Evolutionary conservation across 2,888 invertebrate genomes (phyloP), one percentile per base, ranked within the genome.

Genomic region (Tridacna gigas): DNA sequence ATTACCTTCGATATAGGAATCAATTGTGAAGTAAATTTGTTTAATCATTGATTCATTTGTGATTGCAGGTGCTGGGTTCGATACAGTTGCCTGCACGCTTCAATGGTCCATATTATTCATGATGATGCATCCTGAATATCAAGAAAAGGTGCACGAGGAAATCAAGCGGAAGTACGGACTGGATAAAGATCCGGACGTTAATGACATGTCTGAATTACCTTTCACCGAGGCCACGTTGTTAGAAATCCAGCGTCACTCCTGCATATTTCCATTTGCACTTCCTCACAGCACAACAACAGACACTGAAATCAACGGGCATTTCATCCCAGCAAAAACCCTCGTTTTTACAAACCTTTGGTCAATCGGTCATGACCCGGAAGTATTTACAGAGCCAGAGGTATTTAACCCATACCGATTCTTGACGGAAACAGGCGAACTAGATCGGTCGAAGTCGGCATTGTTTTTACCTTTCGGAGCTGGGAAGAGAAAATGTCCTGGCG

Each of bases 291-390:
- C 93, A n/a, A 92, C 91, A 7, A 84, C 85, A 47, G 92, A 91
- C 71, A 92, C 92, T 0, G 28, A 73, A 25, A 22, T 88, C 20
- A 78, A 90, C 20, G 91, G 89, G 12, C 80, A 88, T 83, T 83
- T 82, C 77, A 89, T 93, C 47, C 91, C 90, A 12, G 82, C 88
- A 22, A 88, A 91, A 25, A 91, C 92, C 13, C 80, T 92, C 9
- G 90, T 94, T 12, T 91, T 93, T 69, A 81, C 92, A 26, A 93
- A 93, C 83, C 84, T 94, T 11, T 93, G 91, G 90, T 92, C 93
- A 3, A 83, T 94, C 11, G 89, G 89, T 76, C 89, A 89, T 45
- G 93, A 93, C 85, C 84, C 84, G n/a, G 71, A 83, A 45, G 69
- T 83, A 26, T 94, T 92, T 79, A 84, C 88, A 11, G 86, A 93